These are phyloP conservation scores for Paratrypauchen microcephalus DNA, from an alignment of 2,797 vertebrate species.

Conservation along the genomic window DNA sequence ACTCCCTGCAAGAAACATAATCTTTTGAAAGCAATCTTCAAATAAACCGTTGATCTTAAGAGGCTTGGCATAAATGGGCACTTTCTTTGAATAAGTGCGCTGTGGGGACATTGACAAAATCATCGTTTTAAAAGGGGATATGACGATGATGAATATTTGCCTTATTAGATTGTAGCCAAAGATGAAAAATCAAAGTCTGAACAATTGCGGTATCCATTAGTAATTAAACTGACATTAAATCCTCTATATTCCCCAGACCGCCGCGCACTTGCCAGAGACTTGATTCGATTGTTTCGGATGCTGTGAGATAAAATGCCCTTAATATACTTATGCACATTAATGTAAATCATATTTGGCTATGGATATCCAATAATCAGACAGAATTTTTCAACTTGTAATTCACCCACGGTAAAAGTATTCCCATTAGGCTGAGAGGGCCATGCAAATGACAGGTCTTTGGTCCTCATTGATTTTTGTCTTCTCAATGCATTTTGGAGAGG, in stretches of 20 bases:
- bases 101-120: constrained; percentile 64
- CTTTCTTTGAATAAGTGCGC: constrained; percentile 69
- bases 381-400: constrained; percentile 83
- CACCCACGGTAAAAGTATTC: constrained; percentile 73
- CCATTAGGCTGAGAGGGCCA: constrained; percentile 77
- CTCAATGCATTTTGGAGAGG: constrained; percentile 70
- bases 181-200: constrained; percentile 79
- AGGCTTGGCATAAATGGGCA: constrained; percentile 57
- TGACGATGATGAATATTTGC: constrained; percentile 79
- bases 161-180: constrained; percentile 79
- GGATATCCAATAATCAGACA: constrained; percentile 88
- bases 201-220: constrained; percentile 81
- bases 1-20: constrained; percentile 38
- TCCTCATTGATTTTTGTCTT: constrained; percentile 74
- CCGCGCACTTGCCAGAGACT: constrained; percentile 71
- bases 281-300: constrained; percentile 82
- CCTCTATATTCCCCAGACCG: constrained; percentile 63
- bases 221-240: constrained; percentile 83
- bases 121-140: constrained; percentile 73
- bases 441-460: constrained; percentile 79
- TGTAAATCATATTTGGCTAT: constrained; percentile 88
- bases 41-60: constrained; percentile 69
- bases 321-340: constrained; percentile 87
- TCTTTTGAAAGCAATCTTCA: constrained; percentile 72
- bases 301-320: constrained; percentile 81